Conservation (phyloP, 2,797 vertebrate species). For the Fringilla coelebs region DNA sequence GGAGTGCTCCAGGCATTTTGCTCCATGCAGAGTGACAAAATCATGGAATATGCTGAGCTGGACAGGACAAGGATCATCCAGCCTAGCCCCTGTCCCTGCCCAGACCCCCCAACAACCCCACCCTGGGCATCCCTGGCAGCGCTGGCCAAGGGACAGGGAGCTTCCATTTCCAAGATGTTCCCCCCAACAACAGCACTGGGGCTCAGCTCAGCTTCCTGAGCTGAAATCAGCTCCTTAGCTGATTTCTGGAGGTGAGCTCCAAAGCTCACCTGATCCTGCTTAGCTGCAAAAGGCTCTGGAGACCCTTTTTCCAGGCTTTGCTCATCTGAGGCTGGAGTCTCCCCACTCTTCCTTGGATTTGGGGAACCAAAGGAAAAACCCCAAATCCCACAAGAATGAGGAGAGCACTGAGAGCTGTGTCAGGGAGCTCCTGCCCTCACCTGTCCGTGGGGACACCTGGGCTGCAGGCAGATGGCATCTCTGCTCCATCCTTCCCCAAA, state of each 20-base stretch:
- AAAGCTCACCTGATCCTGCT: background rate
- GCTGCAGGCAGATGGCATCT: background rate
- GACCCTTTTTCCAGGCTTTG: background rate
- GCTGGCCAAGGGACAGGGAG: background rate
- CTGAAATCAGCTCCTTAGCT: background rate
- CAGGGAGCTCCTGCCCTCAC: background rate
- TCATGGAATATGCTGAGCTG: background rate
- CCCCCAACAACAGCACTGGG: background rate
- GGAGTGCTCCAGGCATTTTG: background rate
- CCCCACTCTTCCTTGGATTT: background rate
- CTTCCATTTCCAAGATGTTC: background rate
- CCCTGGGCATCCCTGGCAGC: background rate
- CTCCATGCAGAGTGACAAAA: background rate
- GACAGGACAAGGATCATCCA: background rate
- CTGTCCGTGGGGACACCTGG: background rate
- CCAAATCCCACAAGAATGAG: background rate
- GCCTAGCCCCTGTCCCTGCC: rapidly evolving
- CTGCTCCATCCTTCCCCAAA: background rate
- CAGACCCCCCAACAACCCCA: rapidly evolving
- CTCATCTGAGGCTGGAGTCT: background rate
- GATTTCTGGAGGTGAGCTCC: no score
- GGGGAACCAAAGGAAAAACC: background rate
- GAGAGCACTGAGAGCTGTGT: background rate
- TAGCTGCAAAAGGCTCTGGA: background rate
- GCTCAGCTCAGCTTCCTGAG: background rate